phyloP scores from a whole-genome alignment of 2,113 vertebrate species.

The human region GRCh38 chr1:232493501-232494000 shows the following conservation, averaged over 20 bases:
- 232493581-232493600: slow-evolving; percentile 95
- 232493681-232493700: slow-evolving; percentile 32
- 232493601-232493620: slow-evolving; percentile 94
- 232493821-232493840: neutral
- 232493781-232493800: no score
- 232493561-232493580: slow-evolving; percentile 96
- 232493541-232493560: slow-evolving; percentile 95
- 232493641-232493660: slow-evolving; percentile 99
- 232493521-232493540: slow-evolving; percentile 97
- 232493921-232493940: neutral
- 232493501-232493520: rapidly evolving
- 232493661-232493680: slow-evolving; percentile 63
- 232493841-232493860: neutral
- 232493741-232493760: neutral
- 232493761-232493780: rapidly evolving
- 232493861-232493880: neutral
- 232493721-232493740: neutral
- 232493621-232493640: slow-evolving; percentile 97
- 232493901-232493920: neutral
- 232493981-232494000: neutral
- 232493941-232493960: rapidly evolving
- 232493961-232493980: neutral
- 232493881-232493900: neutral
- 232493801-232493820: neutral
- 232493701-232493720: slow-evolving; percentile 8